Percentiles rank a stretch among this genome's conserved stretches.
Evolutionary conservation across 2,113 vertebrate species (phyloP).

Genomic region (Salminus brasiliensis): DNA sequence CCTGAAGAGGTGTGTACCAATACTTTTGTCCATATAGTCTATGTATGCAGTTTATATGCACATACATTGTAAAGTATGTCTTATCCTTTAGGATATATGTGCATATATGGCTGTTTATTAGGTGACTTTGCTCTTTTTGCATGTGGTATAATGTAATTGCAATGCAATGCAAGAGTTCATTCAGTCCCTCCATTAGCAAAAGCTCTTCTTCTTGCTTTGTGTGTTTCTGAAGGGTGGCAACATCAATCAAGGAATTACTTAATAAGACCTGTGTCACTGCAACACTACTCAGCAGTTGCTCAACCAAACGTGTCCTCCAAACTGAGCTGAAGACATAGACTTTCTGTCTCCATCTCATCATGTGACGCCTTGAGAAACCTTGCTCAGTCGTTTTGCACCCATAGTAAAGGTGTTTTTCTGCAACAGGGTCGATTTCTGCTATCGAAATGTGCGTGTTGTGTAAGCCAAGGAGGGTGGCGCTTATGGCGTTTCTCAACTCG

Average conservation of each 20-base stretch:
- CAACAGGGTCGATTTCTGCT: slow-evolving; percentile 1
- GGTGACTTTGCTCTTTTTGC: no score
- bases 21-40: no score
- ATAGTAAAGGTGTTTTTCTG: background rate
- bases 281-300: slow-evolving; percentile 1
- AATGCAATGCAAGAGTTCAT: no score
- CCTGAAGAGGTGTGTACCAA: no score
- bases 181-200: no score
- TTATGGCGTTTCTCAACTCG: background rate
- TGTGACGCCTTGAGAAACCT: slow-evolving; percentile 7
- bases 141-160: no score
- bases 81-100: no score
- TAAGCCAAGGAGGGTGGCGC: background rate
- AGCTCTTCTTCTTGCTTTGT: no score
- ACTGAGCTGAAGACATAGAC: background rate
- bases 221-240: background rate
- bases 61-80: no score
- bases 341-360: background rate
- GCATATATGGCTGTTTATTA: no score
- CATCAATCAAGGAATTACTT: background rate
- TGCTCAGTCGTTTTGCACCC: background rate
- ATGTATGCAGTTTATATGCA: no score
- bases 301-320: background rate
- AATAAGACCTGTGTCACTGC: slow-evolving; percentile 4
- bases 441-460: background rate